Conservation (phyloP, 2,113 vertebrate genomes). For the Melanerpes formicivorus region DNA sequence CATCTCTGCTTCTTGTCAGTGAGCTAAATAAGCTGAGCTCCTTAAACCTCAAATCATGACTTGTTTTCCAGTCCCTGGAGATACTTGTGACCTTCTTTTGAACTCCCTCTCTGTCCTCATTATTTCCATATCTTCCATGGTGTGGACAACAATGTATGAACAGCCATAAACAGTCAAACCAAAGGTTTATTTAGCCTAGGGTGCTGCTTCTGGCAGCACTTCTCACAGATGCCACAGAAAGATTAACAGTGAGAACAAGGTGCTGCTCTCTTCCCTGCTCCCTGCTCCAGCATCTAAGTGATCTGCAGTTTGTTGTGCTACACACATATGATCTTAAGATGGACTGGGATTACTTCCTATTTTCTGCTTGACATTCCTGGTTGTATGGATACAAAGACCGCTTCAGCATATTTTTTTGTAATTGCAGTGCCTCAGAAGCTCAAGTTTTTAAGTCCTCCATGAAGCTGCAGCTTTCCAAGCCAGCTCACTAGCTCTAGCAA, state of each 20-base stretch:
- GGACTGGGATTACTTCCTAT: background rate
- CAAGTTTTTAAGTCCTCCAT: background rate
- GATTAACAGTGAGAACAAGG: background rate
- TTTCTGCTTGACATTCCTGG: background rate
- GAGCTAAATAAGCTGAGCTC: background rate
- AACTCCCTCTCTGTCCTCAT: background rate
- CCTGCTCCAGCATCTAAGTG: background rate
- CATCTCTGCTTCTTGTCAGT: background rate
- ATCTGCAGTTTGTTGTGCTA: background rate
- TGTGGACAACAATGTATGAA: background rate
- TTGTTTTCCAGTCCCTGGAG: background rate
- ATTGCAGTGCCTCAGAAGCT: background rate
- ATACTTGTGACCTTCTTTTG: background rate
- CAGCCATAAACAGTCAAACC: background rate
- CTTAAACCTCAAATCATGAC: background rate
- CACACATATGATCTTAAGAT: rapidly evolving
- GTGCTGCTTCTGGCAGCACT: background rate
- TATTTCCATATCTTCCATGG: background rate
- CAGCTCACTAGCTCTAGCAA: background rate
- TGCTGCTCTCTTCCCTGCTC: background rate
- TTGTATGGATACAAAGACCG: background rate
- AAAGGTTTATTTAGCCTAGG: background rate
- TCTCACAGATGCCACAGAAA: background rate
- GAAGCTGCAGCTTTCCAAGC: background rate
- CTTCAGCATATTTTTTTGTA: background rate